These are phyloP conservation scores for Neosilurus hyrtlii DNA, from an alignment of 2,797 vertebrate genomes.

Conservation along the genomic window DNA sequence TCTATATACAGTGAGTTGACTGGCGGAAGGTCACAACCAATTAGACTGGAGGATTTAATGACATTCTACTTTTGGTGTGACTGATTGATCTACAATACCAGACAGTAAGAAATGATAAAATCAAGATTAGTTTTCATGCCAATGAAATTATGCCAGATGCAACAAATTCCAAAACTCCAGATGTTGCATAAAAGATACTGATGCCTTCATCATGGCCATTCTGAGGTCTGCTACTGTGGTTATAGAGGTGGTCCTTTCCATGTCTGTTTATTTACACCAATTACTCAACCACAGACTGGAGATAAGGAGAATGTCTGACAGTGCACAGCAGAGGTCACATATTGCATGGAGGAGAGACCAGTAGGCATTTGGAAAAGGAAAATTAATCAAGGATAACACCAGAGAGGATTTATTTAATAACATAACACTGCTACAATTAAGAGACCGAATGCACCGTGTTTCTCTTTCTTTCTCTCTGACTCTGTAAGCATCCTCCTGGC, in stretches of 20 bases:
- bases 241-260: constrained; percentile 2
- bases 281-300: constrained; percentile 13
- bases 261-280: neutral
- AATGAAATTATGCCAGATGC: neutral
- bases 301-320: constrained; percentile 19
- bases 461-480: neutral
- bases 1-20: too few species aligned
- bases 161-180: neutral
- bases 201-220: neutral
- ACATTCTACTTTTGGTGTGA: too few species aligned
- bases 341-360: constrained; percentile 12
- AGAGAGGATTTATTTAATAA: constrained; percentile 15
- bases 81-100: too few species aligned
- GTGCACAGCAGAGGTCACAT: constrained; percentile 19
- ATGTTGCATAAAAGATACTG: neutral
- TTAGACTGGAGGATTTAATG: too few species aligned
- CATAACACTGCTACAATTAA: neutral
- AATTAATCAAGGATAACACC: neutral
- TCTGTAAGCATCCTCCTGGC: neutral
- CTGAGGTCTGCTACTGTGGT: neutral
- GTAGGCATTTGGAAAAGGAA: constrained; percentile 26
- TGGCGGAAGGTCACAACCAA: too few species aligned
- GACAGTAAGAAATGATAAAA: too few species aligned
- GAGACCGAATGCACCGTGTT: neutral
- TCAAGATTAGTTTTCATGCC: neutral